These are phyloP conservation scores for Hypsopygia costalis DNA, from an alignment of 2,888 invertebrate genomes.

Conservation along the genomic window DNA sequence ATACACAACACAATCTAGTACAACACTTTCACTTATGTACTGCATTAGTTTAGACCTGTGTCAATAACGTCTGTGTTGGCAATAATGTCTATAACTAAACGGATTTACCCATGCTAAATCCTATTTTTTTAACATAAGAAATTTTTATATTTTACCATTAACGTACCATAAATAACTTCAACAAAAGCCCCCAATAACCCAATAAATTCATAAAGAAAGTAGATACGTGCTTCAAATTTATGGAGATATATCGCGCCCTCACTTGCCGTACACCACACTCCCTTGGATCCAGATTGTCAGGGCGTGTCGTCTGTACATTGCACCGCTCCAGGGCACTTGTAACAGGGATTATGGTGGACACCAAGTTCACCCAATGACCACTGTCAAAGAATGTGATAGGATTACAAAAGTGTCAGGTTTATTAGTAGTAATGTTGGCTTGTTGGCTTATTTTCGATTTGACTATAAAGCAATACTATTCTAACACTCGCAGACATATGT, in stretches of 20 bases:
- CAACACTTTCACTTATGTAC: too few relatives aligned
- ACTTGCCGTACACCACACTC: constrained; percentile 24
- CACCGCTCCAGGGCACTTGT: constrained; percentile 13
- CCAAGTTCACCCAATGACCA: constrained; percentile 18
- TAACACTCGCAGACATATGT: too few relatives aligned
- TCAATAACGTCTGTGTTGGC: too few relatives aligned
- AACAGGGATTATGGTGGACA: constrained; percentile 16
- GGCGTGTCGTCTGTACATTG: constrained; percentile 12
- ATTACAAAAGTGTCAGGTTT: constrained; percentile 17
- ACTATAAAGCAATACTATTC: too few relatives aligned
- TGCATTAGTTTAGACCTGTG: too few relatives aligned
- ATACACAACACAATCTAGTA: too few relatives aligned
- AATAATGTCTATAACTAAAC: too few relatives aligned
- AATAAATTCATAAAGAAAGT: too few relatives aligned
- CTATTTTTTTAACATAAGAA: too few relatives aligned
- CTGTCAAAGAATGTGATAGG: constrained; percentile 23
- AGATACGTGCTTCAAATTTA: neutral
- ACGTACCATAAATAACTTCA: neutral
- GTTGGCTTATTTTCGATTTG: neutral
- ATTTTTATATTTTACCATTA: too few relatives aligned
- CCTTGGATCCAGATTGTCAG: constrained; percentile 11
- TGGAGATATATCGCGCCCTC: constrained; percentile 12
- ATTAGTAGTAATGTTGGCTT: neutral
- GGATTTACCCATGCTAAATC: too few relatives aligned
- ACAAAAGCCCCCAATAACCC: neutral